A percentile compares a stretch with the other conserved stretches of the same genome.
Conservation (phyloP, 1,140 invertebrate species). For the Solen grandis region DNA sequence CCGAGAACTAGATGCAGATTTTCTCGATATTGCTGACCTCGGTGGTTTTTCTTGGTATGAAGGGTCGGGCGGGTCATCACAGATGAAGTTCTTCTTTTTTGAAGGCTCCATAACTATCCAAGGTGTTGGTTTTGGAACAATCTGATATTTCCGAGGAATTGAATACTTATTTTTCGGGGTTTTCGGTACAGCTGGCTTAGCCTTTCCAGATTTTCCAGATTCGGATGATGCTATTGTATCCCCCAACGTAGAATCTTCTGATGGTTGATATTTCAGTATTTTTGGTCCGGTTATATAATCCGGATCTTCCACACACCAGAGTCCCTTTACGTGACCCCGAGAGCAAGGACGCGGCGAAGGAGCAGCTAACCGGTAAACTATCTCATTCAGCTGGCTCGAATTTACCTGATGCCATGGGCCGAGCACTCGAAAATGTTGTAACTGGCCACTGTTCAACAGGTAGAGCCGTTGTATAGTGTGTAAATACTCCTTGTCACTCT, state of each 20-base stretch:
- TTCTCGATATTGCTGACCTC: conserved; percentile 1
- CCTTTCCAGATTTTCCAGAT: neutral
- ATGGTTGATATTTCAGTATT: conserved; percentile 39
- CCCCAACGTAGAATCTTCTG: neutral
- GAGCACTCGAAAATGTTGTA: conserved; percentile 45
- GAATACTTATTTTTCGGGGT: conserved; percentile 44
- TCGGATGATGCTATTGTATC: neutral
- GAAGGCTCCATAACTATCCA: conserved; percentile 55
- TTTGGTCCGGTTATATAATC: conserved; percentile 52
- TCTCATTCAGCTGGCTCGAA: conserved; percentile 31
- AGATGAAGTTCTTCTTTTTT: conserved; percentile 51
- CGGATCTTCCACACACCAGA: conserved; percentile 52
- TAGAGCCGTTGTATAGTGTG: conserved; percentile 43
- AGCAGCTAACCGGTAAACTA: conserved; percentile 40
- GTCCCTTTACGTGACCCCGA: conserved; percentile 46
- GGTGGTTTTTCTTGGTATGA: conserved; percentile 32
- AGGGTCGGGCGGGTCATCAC: conserved; percentile 47
- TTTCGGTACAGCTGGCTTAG: neutral
- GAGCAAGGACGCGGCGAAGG: conserved; percentile 47
- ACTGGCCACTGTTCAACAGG: conserved; percentile 51
- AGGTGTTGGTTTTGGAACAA: conserved; percentile 51
- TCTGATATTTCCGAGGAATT: conserved; percentile 44
- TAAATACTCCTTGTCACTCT: conserved; percentile 50
- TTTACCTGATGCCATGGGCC: conserved; percentile 54
- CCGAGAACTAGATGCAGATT: conserved; percentile 8